Base-by-base conservation (phyloP, 2,888 invertebrate genomes). In the Cartodere bifasciata region DNA sequence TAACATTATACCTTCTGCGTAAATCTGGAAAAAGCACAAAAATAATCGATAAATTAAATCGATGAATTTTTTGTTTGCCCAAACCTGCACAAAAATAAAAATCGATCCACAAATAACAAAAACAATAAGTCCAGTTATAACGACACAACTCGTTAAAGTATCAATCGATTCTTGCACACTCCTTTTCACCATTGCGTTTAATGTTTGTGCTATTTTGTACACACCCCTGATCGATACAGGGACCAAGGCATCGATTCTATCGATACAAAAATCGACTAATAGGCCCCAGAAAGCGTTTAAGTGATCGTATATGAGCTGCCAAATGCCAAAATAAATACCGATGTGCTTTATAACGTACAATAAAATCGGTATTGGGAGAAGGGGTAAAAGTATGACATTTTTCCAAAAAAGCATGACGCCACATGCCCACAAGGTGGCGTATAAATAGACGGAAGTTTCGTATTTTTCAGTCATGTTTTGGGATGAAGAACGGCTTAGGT, bases 1-100 rank as follows among this genome's bases (percentile, higher is more conserved):
- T 32, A 95, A 71, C 50, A 91, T 87, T 57, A 92, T 83, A 2
- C 87, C 87, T 65, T 95, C 95, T 0, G 85, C 82, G 58, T 95
- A 94, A 48, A 92, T 81, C 84, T 92, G 62, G 2, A 65, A 39
- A 27, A 28, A 20, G 9, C 20, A 20, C 9, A 20, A 7, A 20
- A 7, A 7, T 9, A 20, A 7, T 20, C 20, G 20, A 20, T 20
- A 20, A 20, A 20, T 10, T 16, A 10, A 13, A 20, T 4, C 2
- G 3, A 14, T 13, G 13, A 23, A n/a, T 4, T 12, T 11, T 3
- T 21, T 6, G 16, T 21, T 21, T 21, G 6, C 3, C 16, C 44
- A 50, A 59, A 86, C 86, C 72, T 88, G 87, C 43, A 87, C 70
- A 35, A 73, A 75, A 37, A 84, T 75, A 56, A 94, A 88, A 38